Evolutionary conservation across 2,888 invertebrate species (phyloP), one percentile per base, ranked within the genome.

Genomic region (Acanthosoma haemorrhoidale): DNA sequence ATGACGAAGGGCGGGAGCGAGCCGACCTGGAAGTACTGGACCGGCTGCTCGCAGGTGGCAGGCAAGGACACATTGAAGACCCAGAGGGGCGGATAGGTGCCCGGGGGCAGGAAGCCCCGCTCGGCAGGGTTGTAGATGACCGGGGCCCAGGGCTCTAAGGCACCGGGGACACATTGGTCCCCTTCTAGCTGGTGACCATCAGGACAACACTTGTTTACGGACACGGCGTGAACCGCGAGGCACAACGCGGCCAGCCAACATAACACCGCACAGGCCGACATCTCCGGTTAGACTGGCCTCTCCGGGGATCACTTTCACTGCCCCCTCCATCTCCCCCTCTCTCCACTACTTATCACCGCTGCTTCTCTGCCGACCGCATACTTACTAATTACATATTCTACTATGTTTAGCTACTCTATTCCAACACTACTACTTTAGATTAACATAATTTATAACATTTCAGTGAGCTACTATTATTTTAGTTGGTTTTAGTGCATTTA

Each of bases 171-270:
- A 77, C 81, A 80, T 60, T 80, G 77, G 71, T 77, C 78, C 70
- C 76, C 78, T 73, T 79, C 80, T 73, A 84, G 78, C 73, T 80
- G 80, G 77, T 84, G 84, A 60, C 82, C 83, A 72, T 80, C 79
- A 29, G 79, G 82, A 76, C 86, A 86, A 78, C 85, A 87, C 77
- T 84, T 82, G 74, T 84, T 80, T 59, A 85, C 79, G 43, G 74
- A 68, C 43, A 76, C 73, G 61, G 63, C 67, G 32, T 32, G 57
- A 31, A 61, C 63, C 5, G 31, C 31, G n/a, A n/a, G n/a, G n/a
- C n/a, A n/a, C n/a, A n/a, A n/a, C n/a, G 31, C 34, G 2, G n/a
- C 3, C 16, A 13, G 32, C 9, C 21, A 13, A 15, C 39, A 5
- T 16, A 36, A 25, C 41, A 67, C 67, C 29, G 34, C 16, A 21